Percentiles rank a stretch among this genome's conserved stretches.
These are phyloP conservation scores for Thripadectes ignobilis DNA, from an alignment of 2,797 vertebrate genomes.

Conservation along the genomic window DNA sequence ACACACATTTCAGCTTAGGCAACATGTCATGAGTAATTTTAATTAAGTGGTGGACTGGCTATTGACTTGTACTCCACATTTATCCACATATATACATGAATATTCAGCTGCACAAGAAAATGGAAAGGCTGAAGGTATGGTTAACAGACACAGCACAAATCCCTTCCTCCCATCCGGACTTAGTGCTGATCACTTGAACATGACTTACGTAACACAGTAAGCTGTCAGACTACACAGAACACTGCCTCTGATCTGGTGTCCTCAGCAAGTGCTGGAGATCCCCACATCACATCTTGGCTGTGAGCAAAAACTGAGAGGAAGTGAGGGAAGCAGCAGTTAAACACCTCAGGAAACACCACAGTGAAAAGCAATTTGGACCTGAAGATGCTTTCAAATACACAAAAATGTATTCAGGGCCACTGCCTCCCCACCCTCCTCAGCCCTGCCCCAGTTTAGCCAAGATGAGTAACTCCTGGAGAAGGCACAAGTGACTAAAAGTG, in stretches of 20 bases:
- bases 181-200: constrained; percentile 45
- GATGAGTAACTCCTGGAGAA: constrained; percentile 45
- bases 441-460: constrained; percentile 14
- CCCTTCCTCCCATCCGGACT: constrained; percentile 33
- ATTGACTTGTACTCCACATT: background rate
- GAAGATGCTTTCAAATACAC: background rate
- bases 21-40: background rate
- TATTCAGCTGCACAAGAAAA: background rate
- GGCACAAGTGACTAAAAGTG: constrained; percentile 34
- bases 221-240: constrained; percentile 34
- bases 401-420: background rate
- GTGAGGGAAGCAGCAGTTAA: background rate
- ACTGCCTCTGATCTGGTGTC: background rate
- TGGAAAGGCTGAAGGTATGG: background rate
- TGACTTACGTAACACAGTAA: constrained; percentile 47
- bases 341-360: background rate
- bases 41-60: background rate
- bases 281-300: background rate
- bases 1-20: background rate
- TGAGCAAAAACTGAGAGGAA: background rate
- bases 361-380: background rate
- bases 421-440: background rate
- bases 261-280: background rate
- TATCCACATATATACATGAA: background rate
- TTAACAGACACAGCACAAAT: constrained; percentile 8